A percentile compares a stretch with the other conserved stretches of the same genome.
phyloP scores from a whole-genome alignment of 2,113 vertebrate species.

The Xenotilapia flavipinnis region DNA sequence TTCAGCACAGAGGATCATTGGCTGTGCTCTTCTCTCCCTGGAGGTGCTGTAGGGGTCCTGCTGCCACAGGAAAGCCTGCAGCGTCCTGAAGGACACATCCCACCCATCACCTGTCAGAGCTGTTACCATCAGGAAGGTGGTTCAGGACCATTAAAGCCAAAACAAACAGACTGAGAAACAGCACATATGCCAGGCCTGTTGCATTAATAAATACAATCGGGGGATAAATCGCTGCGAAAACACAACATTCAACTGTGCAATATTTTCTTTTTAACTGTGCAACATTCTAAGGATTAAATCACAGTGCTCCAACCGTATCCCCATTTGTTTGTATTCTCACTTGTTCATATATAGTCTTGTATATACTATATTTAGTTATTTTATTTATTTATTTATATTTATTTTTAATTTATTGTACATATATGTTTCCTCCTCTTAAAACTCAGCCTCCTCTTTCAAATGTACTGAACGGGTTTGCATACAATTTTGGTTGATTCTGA shows the following conservation, averaged over 20 bases:
- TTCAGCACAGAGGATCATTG: background rate
- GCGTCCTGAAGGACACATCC: background rate
- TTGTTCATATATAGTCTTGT: background rate
- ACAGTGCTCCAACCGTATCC: fast-evolving
- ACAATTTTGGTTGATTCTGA: background rate
- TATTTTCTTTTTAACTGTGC: background rate
- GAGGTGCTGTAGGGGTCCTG: fast-evolving
- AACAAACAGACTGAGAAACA: background rate
- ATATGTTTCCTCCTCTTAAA: background rate
- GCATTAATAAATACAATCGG: background rate
- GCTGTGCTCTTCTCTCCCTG: background rate
- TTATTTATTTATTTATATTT: background rate
- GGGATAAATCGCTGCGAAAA: fast-evolving
- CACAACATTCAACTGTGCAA: background rate
- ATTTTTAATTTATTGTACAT: fast-evolving
- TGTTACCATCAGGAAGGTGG: background rate
- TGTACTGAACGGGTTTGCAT: fast-evolving
- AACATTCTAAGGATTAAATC: fast-evolving
- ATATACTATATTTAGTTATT: background rate
- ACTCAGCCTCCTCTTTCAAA: background rate
- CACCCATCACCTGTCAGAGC: background rate
- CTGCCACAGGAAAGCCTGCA: background rate
- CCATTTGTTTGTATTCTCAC: fast-evolving
- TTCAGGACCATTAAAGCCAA: fast-evolving
- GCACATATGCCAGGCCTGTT: fast-evolving